A percentile compares a stretch with the other conserved stretches of the same genome.
phyloP scores from a whole-genome alignment of 2,113 vertebrate genomes.

The Anolis carolinensis region DNA sequence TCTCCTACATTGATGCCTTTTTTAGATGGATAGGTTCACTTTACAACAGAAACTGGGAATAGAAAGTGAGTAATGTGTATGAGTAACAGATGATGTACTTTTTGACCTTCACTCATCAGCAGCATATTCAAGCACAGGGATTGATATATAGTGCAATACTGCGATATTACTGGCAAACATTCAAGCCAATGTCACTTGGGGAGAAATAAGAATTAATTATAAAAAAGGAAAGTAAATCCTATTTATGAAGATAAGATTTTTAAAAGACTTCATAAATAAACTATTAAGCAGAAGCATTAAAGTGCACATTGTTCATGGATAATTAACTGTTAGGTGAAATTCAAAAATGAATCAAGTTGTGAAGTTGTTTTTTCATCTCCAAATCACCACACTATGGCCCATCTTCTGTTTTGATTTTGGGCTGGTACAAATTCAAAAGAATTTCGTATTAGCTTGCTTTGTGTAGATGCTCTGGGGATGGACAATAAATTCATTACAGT shows the following conservation, averaged over 20 bases:
- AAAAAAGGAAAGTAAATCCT: not conserved
- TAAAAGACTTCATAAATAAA: not conserved
- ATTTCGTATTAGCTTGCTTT: not conserved
- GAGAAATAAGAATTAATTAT: not conserved
- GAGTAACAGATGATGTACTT: not conserved
- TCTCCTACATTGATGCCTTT: not conserved
- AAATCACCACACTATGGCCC: not conserved
- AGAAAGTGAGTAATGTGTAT: not conserved
- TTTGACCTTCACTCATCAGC: constrained; percentile 4
- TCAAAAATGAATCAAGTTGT: not conserved
- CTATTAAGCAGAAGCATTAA: not conserved
- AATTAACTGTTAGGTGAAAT: not conserved
- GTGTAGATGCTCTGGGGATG: not conserved
- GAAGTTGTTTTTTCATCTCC: not conserved
- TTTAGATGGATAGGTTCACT: not conserved
- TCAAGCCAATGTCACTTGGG: not conserved
- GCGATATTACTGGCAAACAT: not conserved
- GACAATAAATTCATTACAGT: too few species aligned
- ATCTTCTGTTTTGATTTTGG: not conserved
- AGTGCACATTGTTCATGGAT: not conserved
- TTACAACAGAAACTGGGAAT: constrained; percentile 2
- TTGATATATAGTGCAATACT: not conserved
- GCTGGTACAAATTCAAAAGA: not conserved
- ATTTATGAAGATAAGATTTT: not conserved
- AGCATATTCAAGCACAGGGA: not conserved